Evolutionary conservation across 2,797 vertebrate genomes (phyloP).

Genomic region (Alca torda): DNA sequence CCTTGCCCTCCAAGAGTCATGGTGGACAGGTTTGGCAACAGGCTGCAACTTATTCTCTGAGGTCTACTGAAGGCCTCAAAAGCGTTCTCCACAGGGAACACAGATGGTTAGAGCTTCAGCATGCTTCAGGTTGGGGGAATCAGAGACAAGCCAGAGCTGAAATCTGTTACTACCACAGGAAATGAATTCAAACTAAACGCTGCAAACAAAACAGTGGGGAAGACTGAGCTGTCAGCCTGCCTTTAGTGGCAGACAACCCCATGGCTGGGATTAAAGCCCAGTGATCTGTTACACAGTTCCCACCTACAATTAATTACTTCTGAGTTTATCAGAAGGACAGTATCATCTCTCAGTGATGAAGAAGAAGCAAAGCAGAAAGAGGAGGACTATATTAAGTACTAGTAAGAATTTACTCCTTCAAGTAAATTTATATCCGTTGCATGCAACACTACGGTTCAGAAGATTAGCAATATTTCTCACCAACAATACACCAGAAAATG

Average conservation of each 20-base stretch:
- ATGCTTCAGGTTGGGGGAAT: neutral
- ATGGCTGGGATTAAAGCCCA: neutral
- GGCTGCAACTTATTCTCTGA: neutral
- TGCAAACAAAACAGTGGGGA: neutral
- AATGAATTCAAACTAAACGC: slow-evolving; percentile 31
- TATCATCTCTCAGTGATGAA: neutral
- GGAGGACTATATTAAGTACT: neutral
- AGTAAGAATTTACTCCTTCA: neutral
- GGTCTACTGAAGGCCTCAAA: neutral
- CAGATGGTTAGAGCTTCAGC: neutral
- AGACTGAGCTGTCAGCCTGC: neutral
- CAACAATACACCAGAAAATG: neutral
- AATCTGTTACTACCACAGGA: slow-evolving; percentile 3
- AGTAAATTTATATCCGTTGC: neutral
- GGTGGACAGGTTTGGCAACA: neutral
- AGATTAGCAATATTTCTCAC: neutral
- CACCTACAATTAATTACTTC: neutral
- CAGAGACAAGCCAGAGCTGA: neutral
- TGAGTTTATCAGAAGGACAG: neutral
- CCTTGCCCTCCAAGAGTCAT: neutral
- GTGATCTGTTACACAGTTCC: neutral
- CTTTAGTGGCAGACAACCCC: neutral
- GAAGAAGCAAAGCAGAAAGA: neutral
- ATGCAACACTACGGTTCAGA: neutral
- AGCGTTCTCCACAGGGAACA: neutral